These are phyloP conservation scores for Panagrolaimus sp. DNA, from an alignment of 1,140 invertebrate genomes.

Conservation along the genomic window DNA sequence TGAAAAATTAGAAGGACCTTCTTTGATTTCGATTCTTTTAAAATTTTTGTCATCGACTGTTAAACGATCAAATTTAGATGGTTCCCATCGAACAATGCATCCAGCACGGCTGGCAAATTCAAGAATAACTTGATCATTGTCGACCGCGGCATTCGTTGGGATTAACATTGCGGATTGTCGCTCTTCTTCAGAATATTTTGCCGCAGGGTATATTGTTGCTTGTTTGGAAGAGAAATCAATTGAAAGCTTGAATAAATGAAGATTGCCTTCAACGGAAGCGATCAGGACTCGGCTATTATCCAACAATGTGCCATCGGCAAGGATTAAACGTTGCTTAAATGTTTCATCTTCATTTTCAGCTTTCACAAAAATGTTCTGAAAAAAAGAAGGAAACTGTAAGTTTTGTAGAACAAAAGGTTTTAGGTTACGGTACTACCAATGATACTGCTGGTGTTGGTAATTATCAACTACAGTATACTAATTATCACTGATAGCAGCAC, in stretches of 20 bases:
- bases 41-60: neutral
- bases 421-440: too few species aligned
- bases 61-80: neutral
- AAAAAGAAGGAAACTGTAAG: too few species aligned
- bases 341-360: neutral
- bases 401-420: too few species aligned
- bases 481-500: too few species aligned
- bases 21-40: conserved; percentile 3
- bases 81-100: neutral
- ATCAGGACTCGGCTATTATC: neutral
- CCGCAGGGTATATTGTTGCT: neutral
- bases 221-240: conserved; percentile 14
- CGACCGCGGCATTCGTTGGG: neutral
- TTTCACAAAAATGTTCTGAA: neutral
- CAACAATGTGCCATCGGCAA: neutral
- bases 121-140: conserved; percentile 1
- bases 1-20: neutral
- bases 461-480: too few species aligned
- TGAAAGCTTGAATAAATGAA: neutral
- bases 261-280: neutral
- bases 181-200: neutral
- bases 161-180: neutral
- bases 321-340: neutral
- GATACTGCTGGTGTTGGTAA: too few species aligned
- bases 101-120: neutral